phyloP scores from a whole-genome alignment of 2,888 invertebrate species.

The Stenurella melanura region DNA sequence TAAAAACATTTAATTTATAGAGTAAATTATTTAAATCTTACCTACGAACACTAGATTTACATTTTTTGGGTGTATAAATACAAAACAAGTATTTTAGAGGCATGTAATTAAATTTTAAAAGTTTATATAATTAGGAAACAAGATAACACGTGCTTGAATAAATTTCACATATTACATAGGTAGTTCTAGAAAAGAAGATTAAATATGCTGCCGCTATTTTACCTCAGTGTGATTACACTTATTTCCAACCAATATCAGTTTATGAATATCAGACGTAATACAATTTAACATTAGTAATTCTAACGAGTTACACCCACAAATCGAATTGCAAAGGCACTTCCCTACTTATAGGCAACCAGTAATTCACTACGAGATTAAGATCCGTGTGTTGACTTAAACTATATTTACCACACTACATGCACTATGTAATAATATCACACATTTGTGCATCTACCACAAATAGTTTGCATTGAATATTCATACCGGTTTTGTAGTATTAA shows the following conservation, averaged over 20 bases:
- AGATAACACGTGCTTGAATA: not conserved
- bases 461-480: not conserved
- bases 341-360: slow-evolving; percentile 25
- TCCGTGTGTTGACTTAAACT: not conserved
- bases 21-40: too few relatives aligned
- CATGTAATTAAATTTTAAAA: too few relatives aligned
- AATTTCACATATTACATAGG: not conserved
- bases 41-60: too few relatives aligned
- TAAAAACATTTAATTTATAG: too few relatives aligned
- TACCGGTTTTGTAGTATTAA: not conserved
- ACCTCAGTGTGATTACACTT: not conserved
- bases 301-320: not conserved
- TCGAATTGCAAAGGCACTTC: not conserved
- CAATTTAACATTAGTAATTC: not conserved
- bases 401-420: too few relatives aligned
- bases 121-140: not conserved
- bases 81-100: too few relatives aligned
- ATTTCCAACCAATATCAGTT: not conserved
- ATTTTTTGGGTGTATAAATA: too few relatives aligned
- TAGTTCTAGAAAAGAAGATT: not conserved
- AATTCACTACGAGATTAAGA: not conserved
- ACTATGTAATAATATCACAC: not conserved
- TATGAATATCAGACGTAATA: not conserved
- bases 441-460: not conserved
- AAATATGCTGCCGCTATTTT: not conserved